These are phyloP conservation scores for Ancistrus triradiatus DNA, from an alignment of 2,113 vertebrate species.

Conservation along the genomic window DNA sequence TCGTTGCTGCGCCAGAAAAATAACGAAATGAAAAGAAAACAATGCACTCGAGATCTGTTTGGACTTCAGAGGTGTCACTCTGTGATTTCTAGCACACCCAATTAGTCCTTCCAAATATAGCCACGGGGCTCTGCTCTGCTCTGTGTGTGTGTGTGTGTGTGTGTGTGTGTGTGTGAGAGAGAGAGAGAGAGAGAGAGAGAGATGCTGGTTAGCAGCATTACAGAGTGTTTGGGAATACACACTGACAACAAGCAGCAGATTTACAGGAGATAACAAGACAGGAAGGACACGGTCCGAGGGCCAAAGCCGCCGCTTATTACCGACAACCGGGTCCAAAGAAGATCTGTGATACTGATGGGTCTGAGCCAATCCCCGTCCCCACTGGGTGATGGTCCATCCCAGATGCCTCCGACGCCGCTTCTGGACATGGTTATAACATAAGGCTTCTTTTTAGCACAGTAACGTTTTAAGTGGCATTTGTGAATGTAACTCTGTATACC, in stretches of 20 bases:
- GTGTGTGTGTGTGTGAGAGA: slow-evolving; percentile 23
- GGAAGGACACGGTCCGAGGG: slow-evolving; percentile 49
- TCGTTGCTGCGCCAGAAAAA: slow-evolving; percentile 12
- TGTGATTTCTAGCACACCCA: slow-evolving; percentile 51
- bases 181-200: too few species aligned
- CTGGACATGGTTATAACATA: too few species aligned
- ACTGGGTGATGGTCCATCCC: too few species aligned
- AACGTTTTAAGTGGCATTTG: too few species aligned
- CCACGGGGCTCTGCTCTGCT: slow-evolving; percentile 13
- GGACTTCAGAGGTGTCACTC: slow-evolving; percentile 55
- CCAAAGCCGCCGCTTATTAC: slow-evolving; percentile 44
- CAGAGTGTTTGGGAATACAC: slow-evolving; percentile 23
- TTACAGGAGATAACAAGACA: slow-evolving; percentile 54
- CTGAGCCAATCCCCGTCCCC: too few species aligned
- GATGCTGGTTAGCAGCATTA: slow-evolving; percentile 26
- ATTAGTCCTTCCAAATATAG: slow-evolving; percentile 57
- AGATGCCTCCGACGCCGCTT: too few species aligned
- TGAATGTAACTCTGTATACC: too few species aligned
- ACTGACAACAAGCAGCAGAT: slow-evolving; percentile 49
- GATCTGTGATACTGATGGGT: too few species aligned
- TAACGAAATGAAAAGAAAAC: slow-evolving; percentile 38
- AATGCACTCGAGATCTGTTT: slow-evolving; percentile 51
- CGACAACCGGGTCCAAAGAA: too few species aligned
- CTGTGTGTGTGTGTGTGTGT: not conserved
- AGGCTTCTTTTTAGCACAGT: too few species aligned